Evolutionary conservation across 2,113 vertebrate species (phyloP).

Genomic region (Callocephalon fimbriatum): DNA sequence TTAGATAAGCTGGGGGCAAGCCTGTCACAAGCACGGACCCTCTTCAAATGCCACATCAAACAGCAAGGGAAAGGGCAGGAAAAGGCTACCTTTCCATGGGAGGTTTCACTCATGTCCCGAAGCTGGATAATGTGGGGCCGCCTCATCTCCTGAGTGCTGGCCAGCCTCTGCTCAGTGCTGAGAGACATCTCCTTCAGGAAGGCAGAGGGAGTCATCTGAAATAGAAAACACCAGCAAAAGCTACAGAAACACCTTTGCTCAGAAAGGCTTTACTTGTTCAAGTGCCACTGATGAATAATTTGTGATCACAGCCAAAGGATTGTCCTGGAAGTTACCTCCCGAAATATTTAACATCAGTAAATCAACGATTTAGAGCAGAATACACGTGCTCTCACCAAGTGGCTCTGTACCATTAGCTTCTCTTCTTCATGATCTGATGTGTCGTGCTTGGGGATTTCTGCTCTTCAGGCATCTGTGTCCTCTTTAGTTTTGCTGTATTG

Average conservation of each 20-base stretch:
- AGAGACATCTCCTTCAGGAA: constrained; percentile 83
- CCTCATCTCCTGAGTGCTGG: constrained; percentile 50
- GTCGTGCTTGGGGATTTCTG: neutral
- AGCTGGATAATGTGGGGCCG: constrained; percentile 75
- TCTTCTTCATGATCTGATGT: neutral
- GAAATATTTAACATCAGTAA: neutral
- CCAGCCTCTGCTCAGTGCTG: constrained; percentile 79
- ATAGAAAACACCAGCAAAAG: constrained; percentile 46
- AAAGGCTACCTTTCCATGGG: constrained; percentile 81
- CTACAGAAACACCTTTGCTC: neutral
- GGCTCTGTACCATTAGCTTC: neutral
- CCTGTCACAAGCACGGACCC: accelerated
- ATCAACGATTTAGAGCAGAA: neutral
- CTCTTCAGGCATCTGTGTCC: neutral
- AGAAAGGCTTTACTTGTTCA: neutral
- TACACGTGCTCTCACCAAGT: neutral
- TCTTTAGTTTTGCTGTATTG: neutral
- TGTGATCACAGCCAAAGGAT: neutral
- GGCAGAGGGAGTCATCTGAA: constrained; percentile 84
- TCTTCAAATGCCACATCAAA: neutral
- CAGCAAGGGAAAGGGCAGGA: neutral
- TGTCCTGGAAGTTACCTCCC: neutral
- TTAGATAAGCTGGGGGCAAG: neutral
- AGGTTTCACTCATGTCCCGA: constrained; percentile 72
- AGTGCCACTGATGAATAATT: neutral